Conservation (phyloP, 2,797 vertebrate species). For the Chelidonichthys spinosus region DNA sequence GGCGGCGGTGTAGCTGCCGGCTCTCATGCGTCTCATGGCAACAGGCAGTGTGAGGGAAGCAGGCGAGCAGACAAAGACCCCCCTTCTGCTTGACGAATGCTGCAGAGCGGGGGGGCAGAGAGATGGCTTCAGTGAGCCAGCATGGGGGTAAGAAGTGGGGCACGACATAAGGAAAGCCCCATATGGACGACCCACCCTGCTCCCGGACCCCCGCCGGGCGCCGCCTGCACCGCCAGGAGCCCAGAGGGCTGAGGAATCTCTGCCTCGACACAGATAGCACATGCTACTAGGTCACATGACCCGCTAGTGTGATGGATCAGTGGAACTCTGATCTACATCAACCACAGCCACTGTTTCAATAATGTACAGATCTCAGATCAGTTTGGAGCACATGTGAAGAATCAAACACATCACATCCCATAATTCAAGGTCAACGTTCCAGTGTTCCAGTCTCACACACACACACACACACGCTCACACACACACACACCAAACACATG, state of each 20-base stretch:
- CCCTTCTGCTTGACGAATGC: conserved; percentile 56
- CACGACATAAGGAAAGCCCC: conserved; percentile 77
- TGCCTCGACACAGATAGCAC: conserved; percentile 18
- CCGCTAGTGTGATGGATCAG: background rate
- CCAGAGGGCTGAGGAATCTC: conserved; percentile 5
- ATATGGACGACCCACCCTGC: conserved; percentile 65
- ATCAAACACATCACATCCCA: background rate
- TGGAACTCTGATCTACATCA: background rate
- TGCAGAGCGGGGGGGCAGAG: conserved; percentile 52
- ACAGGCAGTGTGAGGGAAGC: conserved; percentile 66
- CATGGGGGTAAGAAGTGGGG: conserved; percentile 72
- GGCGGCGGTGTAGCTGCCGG: conserved; percentile 55
- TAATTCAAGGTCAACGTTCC: background rate
- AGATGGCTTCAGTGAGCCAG: conserved; percentile 54
- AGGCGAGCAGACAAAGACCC: conserved; percentile 66
- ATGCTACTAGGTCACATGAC: background rate
- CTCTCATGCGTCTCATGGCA: conserved; percentile 73
- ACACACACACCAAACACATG: background rate
- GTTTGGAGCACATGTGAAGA: conserved; percentile 8
- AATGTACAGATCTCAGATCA: conserved; percentile 2
- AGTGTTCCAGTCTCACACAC: background rate
- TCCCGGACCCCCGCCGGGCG: conserved; percentile 32
- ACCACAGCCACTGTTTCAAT: conserved; percentile 7
- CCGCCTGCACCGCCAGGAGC: conserved; percentile 42
- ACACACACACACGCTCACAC: conserved; percentile 12